Evolutionary conservation across 2,888 invertebrate species (phyloP), one percentile per base, ranked within the genome.

Genomic region (Rhabditoides inermis): DNA sequence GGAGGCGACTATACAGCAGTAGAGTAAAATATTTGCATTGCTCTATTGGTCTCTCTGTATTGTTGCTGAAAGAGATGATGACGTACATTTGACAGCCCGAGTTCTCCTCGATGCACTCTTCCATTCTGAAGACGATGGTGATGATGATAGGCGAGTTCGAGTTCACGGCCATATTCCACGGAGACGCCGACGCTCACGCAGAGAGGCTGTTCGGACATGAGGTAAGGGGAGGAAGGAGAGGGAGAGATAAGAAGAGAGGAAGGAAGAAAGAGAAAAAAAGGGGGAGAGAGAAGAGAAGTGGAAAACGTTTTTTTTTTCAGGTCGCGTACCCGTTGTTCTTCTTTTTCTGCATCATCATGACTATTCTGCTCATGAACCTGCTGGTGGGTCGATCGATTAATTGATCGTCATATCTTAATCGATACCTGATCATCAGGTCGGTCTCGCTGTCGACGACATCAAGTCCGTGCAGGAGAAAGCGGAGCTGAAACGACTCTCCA

Each of bases 401-500:
- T 30, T 25, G 6, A 28, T 27, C 28, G 15, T 32, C 20, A 25
- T 25, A 27, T 27, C 5, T 7, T 27, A 45, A 22, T 45, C 3
- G 18, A 26, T 25, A 7, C 39, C 30, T 47, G 7, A n/a, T n/a
- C n/a, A n/a, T n/a, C 44, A 58, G 57, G 57, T 65, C 56, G 81
- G 81, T 74, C 68, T 81, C 69, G 81, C 81, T 55, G 81, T 81
- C 30, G 81, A 81, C 65, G 81, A 81, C 70, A 81, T 81, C 61
- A 81, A 81, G 60, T 78, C 77, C 39, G 81, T 81, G 18, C 81
- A 81, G 62, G 79, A 80, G 44, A 77, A 80, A 59, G 81, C 81
- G 20, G 78, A 77, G 12, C 72, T 81, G 15, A 78, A 77, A 58
- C 56, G 77, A 39, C 61, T 77, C n/a, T 75, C 73, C 35, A 76